Percentiles rank a stretch among this genome's conserved stretches.
Evolutionary conservation across 30 jellyfish, hydroid and myxozoan genomes (phyloP).

Genomic region (Aurelia aurita): DNA sequence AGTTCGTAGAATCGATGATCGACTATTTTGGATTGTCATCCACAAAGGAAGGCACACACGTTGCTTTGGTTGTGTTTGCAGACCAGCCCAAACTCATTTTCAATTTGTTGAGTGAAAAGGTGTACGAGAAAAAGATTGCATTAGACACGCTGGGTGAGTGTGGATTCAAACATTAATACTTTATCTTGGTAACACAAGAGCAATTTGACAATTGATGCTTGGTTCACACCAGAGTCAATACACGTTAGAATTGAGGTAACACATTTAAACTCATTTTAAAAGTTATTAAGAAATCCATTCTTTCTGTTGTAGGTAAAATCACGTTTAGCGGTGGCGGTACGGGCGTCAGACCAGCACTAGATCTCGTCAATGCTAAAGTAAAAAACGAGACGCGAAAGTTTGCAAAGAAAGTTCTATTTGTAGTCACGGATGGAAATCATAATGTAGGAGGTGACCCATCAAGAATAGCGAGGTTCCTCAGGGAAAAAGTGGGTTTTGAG

Average conservation of each 20-base stretch:
- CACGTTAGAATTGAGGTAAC: too few species aligned
- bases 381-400: slow-evolving; percentile 51
- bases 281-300: not conserved
- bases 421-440: slow-evolving; percentile 75
- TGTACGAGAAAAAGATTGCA: slow-evolving; percentile 54
- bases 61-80: slow-evolving; percentile 65
- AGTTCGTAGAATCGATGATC: slow-evolving; percentile 43
- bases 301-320: slow-evolving; percentile 24
- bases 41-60: slow-evolving; percentile 70
- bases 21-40: slow-evolving; percentile 68
- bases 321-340: slow-evolving; percentile 82
- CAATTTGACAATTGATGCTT: too few species aligned
- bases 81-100: slow-evolving; percentile 43
- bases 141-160: slow-evolving; percentile 57
- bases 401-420: slow-evolving; percentile 74
- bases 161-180: too few species aligned
- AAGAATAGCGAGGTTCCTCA: slow-evolving; percentile 29
- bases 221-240: too few species aligned
- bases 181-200: too few species aligned
- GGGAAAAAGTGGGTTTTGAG: slow-evolving; percentile 41
- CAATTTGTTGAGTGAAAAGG: slow-evolving; percentile 46
- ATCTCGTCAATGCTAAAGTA: slow-evolving; percentile 40
- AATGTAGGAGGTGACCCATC: slow-evolving; percentile 79
- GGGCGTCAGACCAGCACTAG: slow-evolving; percentile 63
- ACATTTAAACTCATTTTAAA: too few species aligned